phyloP scores from a whole-genome alignment of 2,888 invertebrate species.

The Lordiphosa andalusiaca region DNA sequence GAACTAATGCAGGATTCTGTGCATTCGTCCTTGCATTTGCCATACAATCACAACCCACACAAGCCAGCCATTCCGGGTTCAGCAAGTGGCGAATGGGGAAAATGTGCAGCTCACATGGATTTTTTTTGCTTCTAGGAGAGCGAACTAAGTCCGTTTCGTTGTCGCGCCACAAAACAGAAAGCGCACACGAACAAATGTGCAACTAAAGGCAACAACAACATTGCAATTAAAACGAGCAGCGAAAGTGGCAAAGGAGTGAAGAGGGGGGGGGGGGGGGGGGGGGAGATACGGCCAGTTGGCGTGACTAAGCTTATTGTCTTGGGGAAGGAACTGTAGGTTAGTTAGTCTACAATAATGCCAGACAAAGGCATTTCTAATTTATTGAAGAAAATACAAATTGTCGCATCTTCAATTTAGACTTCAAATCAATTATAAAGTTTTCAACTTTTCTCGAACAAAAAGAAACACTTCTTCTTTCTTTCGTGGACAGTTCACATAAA shows the following conservation, averaged over 20 bases:
- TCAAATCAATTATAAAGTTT: too few relatives aligned
- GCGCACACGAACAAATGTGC: constrained; percentile 38
- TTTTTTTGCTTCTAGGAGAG: constrained; percentile 21
- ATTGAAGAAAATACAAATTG: too few relatives aligned
- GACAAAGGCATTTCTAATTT: too few relatives aligned
- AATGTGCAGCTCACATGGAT: constrained; percentile 20
- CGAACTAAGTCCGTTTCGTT: constrained; percentile 50
- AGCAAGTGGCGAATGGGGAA: constrained; percentile 48
- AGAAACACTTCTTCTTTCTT: too few relatives aligned
- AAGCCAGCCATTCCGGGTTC: constrained; percentile 5
- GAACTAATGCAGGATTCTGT: constrained; percentile 68
- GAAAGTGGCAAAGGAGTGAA: neutral
- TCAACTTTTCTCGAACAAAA: too few relatives aligned
- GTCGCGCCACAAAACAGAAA: constrained; percentile 42
- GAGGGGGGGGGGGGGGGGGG: neutral
- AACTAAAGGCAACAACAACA: constrained; percentile 45
- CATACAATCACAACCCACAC: constrained; percentile 48
- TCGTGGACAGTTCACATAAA: too few relatives aligned
- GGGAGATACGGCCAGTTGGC: constrained; percentile 6
- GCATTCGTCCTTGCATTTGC: constrained; percentile 69
- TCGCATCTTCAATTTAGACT: too few relatives aligned
- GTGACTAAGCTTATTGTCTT: constrained; percentile 49
- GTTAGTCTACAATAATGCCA: too few relatives aligned
- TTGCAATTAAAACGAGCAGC: constrained; percentile 56
- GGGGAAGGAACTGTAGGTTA: constrained; percentile 7